A percentile compares a stretch with the other conserved stretches of the same genome.
phyloP scores from a whole-genome alignment of 1,140 invertebrate species.

The Leptinotarsa undecemlineata region DNA sequence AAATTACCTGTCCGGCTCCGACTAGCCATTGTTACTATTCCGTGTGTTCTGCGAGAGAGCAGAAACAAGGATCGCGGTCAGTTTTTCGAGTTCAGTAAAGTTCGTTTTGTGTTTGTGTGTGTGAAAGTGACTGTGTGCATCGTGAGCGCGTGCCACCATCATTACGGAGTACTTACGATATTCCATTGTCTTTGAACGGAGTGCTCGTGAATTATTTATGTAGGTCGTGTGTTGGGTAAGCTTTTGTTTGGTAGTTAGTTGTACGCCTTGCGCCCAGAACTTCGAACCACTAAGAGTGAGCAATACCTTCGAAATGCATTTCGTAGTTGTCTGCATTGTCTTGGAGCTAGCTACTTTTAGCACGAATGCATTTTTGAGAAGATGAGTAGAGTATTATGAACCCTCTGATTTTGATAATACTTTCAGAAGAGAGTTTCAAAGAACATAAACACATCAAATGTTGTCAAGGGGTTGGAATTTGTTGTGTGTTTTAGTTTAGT shows the following conservation, averaged over 20 bases:
- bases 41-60: not conserved
- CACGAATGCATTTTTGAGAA: too few relatives aligned
- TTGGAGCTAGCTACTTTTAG: too few relatives aligned
- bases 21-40: not conserved
- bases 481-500: too few relatives aligned
- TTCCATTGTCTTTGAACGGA: not conserved
- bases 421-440: too few relatives aligned
- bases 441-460: too few relatives aligned
- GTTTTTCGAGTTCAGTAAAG: constrained; percentile 8
- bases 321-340: too few relatives aligned
- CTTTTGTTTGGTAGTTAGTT: not conserved
- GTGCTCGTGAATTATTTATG: constrained; percentile 2
- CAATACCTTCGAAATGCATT: too few relatives aligned
- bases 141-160: not conserved
- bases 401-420: too few relatives aligned
- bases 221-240: constrained; percentile 7
- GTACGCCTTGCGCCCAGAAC: too few relatives aligned
- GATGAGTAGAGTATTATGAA: too few relatives aligned
- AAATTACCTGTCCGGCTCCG: constrained; percentile 4
- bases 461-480: too few relatives aligned
- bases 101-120: not conserved
- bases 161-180: not conserved
- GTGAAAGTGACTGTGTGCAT: constrained; percentile 5
- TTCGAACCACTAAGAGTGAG: too few relatives aligned
- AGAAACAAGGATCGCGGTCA: not conserved